Evolutionary conservation across 1,140 invertebrate species (phyloP), one percentile per base, ranked within the genome.

Genomic region (Hirudo medicinalis): DNA sequence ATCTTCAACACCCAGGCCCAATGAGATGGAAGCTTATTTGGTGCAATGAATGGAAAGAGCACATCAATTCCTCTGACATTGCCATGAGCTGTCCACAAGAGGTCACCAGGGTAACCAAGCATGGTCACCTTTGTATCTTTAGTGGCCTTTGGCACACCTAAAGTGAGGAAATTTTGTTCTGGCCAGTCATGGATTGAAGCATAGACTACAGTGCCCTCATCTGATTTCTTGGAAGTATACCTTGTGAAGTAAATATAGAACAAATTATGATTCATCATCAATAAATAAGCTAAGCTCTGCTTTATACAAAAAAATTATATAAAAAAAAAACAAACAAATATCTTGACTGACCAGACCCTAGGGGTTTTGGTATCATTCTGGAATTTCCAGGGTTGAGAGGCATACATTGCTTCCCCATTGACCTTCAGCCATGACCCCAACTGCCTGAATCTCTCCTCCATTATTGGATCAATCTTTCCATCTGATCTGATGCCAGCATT

Each of bases 401-500:
- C 83, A 77, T 92, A 97, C 77, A 97, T 91, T 0, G 90, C 90
- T 80, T 93, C 89, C 2, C 91, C 91, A 78, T 94, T 95, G 0
- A 89, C 80, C 15, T 83, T 76, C 11, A 97, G 79, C 91, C 92
- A 95, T 20, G 78, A 73, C 57, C 88, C 88, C 27, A 85, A 60
- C 75, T 86, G 80, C 6, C 84, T 78, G 0, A 97, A 82, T 72
- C 92, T 84, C 78, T 96, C 91, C 84, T 95, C 87, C 79, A 90
- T 94, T 77, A 97, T 90, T 20, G 91, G 89, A 11, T 85, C 78
- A 69, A 97, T 94, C 9, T 86, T 88, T 2, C 94, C 93, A 76
- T 92, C 90, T 78, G 89, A 89, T 0, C 91, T 91, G 15, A 92
- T 92, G 0, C 92, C 92, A 71, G 94, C 85, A 79, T 95, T 96